phyloP scores from a whole-genome alignment of 2,888 invertebrate genomes.

The Heliconius erato region DNA sequence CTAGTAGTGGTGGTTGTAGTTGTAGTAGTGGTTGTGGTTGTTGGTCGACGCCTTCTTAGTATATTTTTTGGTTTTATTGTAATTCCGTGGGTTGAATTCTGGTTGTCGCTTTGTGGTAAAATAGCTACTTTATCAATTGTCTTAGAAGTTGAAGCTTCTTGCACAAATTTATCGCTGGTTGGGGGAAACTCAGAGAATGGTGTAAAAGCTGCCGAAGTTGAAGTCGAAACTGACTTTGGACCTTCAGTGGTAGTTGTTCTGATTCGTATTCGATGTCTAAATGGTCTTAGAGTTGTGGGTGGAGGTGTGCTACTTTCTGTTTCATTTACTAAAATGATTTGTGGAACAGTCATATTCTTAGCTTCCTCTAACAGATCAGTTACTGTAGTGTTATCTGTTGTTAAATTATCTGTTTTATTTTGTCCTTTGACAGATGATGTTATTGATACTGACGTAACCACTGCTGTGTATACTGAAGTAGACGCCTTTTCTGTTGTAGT shows the following conservation, averaged over 20 bases:
- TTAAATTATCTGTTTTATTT: slow-evolving; percentile 74
- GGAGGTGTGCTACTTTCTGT: slow-evolving; percentile 60
- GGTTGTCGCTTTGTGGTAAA: slow-evolving; percentile 65
- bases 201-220: slow-evolving; percentile 55
- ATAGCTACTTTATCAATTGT: slow-evolving; percentile 69
- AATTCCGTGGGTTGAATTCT: slow-evolving; percentile 63
- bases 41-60: slow-evolving; percentile 74
- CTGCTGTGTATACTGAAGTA: slow-evolving; percentile 83
- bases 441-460: slow-evolving; percentile 83
- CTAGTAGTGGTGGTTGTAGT: slow-evolving; percentile 60
- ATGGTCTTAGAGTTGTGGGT: slow-evolving; percentile 60
- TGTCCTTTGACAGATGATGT: slow-evolving; percentile 82
- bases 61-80: slow-evolving; percentile 70
- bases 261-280: slow-evolving; percentile 76
- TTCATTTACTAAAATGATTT: slow-evolving; percentile 61
- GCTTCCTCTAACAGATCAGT: slow-evolving; percentile 54
- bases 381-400: slow-evolving; percentile 64
- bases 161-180: slow-evolving; percentile 63
- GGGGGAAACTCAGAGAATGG: slow-evolving; percentile 68
- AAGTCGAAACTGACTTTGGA: slow-evolving; percentile 58
- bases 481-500: slow-evolving; percentile 80
- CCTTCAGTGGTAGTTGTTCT: slow-evolving; percentile 77
- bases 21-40: slow-evolving; percentile 75
- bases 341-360: slow-evolving; percentile 61
- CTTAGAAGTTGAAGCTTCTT: slow-evolving; percentile 62